Evolutionary conservation across 2,113 vertebrate genomes (phyloP).

Genomic region (Cacatua alba): DNA sequence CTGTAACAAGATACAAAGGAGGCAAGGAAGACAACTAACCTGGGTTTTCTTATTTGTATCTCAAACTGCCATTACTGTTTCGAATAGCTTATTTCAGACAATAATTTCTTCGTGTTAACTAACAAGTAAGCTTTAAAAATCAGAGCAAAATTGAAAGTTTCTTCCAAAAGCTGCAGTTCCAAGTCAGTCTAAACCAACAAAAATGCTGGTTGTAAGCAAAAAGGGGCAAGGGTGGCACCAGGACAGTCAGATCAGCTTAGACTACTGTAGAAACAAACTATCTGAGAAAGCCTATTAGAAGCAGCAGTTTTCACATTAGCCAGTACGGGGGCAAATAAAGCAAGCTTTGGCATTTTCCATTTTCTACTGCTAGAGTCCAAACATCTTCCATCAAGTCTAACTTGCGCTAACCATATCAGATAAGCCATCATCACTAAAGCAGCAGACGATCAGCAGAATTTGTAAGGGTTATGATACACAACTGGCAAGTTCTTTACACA

Average conservation of each 20-base stretch:
- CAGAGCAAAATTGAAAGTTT: not conserved
- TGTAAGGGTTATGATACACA: accelerated
- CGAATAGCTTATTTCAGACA: not conserved
- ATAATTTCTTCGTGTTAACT: not conserved
- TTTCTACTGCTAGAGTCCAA: not conserved
- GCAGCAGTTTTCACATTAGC: not conserved
- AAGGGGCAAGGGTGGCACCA: not conserved
- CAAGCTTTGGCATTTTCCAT: not conserved
- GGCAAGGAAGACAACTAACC: not conserved
- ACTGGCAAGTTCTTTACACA: not conserved
- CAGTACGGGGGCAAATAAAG: not conserved
- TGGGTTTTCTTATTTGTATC: not conserved
- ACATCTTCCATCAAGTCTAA: not conserved
- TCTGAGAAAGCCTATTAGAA: not conserved
- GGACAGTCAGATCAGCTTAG: not conserved
- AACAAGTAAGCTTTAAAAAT: not conserved
- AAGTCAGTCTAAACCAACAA: accelerated
- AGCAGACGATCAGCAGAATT: not conserved
- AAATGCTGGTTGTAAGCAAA: not conserved
- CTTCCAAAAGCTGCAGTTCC: not conserved
- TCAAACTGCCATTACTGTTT: not conserved
- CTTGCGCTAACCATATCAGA: accelerated
- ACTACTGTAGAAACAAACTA: not conserved
- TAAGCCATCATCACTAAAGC: not conserved
- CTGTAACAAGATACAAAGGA: not conserved